phyloP scores from a whole-genome alignment of 2,888 invertebrate species.

The Volucella inflata region DNA sequence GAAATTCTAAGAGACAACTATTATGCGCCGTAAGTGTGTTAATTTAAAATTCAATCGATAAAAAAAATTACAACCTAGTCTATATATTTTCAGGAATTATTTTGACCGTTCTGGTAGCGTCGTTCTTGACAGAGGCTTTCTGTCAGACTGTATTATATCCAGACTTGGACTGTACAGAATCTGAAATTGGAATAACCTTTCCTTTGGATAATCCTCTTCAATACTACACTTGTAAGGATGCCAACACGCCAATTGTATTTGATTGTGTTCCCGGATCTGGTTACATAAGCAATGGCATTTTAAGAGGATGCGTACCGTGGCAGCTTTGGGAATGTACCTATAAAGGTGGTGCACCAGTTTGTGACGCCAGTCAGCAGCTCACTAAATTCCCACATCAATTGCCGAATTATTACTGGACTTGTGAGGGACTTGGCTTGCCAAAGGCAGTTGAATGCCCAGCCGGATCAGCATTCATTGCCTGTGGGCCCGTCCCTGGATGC shows the following conservation, averaged over 20 bases:
- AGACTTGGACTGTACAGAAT: neutral
- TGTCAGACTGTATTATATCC: neutral
- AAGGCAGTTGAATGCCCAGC: neutral
- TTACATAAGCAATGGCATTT: constrained; percentile 33
- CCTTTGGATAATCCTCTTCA: neutral
- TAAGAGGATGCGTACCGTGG: constrained; percentile 49
- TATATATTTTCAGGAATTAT: constrained; percentile 1
- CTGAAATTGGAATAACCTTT: constrained; percentile 24
- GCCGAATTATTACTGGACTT: constrained; percentile 19
- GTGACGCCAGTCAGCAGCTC: neutral
- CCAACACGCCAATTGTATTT: constrained; percentile 9
- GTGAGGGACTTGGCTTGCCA: neutral
- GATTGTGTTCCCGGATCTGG: neutral
- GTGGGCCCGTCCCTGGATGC: neutral
- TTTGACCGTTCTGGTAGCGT: neutral
- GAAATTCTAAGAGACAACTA: neutral
- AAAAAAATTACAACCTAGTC: neutral
- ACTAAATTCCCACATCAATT: neutral
- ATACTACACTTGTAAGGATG: constrained; percentile 21
- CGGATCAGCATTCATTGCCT: constrained; percentile 21
- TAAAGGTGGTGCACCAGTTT: constrained; percentile 19
- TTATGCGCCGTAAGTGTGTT: constrained; percentile 41
- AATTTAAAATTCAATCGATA: neutral
- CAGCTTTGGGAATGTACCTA: constrained; percentile 38
- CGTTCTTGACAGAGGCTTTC: neutral